Evolutionary conservation across 2,113 vertebrate genomes (phyloP).

Genomic region (Labrus mixtus): DNA sequence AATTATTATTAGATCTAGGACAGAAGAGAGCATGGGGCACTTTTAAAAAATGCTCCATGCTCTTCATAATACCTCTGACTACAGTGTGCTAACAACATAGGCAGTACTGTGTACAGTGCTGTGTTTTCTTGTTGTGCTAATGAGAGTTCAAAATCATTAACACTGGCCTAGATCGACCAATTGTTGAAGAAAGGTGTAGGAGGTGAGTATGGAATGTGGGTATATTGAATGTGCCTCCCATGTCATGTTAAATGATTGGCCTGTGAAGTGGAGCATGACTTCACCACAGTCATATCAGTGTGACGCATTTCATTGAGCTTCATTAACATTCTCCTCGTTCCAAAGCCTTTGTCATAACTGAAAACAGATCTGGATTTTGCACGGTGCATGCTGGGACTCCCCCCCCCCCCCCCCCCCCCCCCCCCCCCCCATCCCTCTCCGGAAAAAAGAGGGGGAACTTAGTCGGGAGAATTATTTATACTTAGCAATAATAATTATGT

Average conservation of each 20-base stretch:
- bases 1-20: no score
- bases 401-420: no score
- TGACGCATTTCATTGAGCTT: constrained; percentile 63
- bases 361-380: constrained; percentile 21
- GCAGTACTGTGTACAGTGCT: background rate
- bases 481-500: background rate
- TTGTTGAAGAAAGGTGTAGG: constrained; percentile 2
- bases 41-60: no score
- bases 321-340: constrained; percentile 63
- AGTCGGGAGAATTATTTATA: background rate
- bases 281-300: constrained; percentile 44
- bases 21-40: no score
- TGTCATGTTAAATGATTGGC: background rate
- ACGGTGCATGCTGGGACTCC: background rate
- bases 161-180: constrained; percentile 11
- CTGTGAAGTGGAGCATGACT: constrained; percentile 42
- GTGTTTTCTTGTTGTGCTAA: constrained; percentile 14
- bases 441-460: background rate
- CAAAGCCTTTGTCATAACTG: constrained; percentile 23
- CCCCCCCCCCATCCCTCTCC: no score
- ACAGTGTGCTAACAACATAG: background rate
- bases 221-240: constrained; percentile 16
- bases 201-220: constrained; percentile 22
- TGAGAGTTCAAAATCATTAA: constrained; percentile 23
- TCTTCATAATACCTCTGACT: background rate